Base-by-base conservation (phyloP, 2,797 vertebrate genomes). In the Molossus molossus region DNA sequence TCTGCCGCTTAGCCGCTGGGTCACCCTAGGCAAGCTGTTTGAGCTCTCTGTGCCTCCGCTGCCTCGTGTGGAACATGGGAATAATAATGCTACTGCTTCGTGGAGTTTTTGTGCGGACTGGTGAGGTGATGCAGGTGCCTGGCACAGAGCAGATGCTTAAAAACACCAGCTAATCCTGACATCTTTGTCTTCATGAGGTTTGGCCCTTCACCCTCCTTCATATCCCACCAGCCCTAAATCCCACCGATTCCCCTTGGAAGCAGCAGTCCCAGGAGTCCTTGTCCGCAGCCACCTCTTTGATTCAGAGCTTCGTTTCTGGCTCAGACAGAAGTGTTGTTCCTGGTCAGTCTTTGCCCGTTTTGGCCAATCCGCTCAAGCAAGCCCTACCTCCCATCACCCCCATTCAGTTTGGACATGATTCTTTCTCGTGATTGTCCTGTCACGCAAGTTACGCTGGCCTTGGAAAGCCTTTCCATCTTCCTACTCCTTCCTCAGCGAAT, bases 381-480 rank as follows among this genome's bases (percentile, higher is more conserved):
- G 27, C n/a, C 82, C 53, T 25, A 75, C 60, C 33, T 20, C 48
- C 33, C 2, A 1, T 53, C 50, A 18, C 18, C 50, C 75, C 17
- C 20, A 60, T 17, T 65, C n/a, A 23, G 8, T 55, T 45, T 83
- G 33, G 57, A 55, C 8, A 11, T 23, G n/a, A 21, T 72, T 70
- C n/a, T 90, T 5, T 79, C 73, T 65, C n/a, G 72, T 33, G 45
- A 82, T 33, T 50, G 50, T 88, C 27, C 4, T 18, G 58, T 75
- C 55, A 17, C 5, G 3, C 9, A 57, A 25, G 18, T 58, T 25
- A 45, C 25, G 25, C 29, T 11, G 48, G 33, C 60, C 60, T 70
- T 77, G 62, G 48, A 67, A 76, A 80, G 13, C 60, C 45, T 88
- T 87, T 94, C 79, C n/a, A 9, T 79, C 27, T 87, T 40, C 58